Conservation (phyloP, 23 tunicate genomes). For the Ascidia mentula region DNA sequence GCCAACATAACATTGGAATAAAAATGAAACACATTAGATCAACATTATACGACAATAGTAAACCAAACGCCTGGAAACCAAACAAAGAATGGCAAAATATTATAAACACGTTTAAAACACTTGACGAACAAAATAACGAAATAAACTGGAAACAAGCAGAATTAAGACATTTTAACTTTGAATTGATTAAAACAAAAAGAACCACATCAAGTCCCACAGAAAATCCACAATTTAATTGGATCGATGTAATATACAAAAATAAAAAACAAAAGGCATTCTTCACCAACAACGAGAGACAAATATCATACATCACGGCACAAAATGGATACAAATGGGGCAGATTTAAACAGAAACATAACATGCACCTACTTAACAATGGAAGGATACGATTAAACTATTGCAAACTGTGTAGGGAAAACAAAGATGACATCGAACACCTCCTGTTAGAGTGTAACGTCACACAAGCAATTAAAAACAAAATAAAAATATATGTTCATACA, state of each 20-base stretch:
- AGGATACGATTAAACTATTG: neutral
- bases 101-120: neutral
- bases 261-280: neutral
- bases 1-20: neutral
- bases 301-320: neutral
- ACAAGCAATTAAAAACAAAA: neutral
- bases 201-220: neutral
- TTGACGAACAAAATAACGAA: neutral
- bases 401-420: neutral
- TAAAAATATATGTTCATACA: neutral
- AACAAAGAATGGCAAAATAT: neutral
- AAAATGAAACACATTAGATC: neutral
- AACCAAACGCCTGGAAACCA: conserved; percentile 2
- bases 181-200: neutral
- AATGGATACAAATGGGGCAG: neutral
- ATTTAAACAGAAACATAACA: neutral
- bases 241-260: neutral
- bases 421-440: neutral
- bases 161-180: neutral
- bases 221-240: neutral
- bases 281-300: neutral
- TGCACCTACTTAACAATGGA: neutral
- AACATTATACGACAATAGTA: neutral
- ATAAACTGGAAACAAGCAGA: neutral
- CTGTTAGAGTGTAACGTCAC: neutral